A percentile compares a stretch with the other conserved stretches of the same genome.
These are phyloP conservation scores for Elysia chlorotica DNA, from an alignment of 1,140 invertebrate genomes.

Conservation along the genomic window DNA sequence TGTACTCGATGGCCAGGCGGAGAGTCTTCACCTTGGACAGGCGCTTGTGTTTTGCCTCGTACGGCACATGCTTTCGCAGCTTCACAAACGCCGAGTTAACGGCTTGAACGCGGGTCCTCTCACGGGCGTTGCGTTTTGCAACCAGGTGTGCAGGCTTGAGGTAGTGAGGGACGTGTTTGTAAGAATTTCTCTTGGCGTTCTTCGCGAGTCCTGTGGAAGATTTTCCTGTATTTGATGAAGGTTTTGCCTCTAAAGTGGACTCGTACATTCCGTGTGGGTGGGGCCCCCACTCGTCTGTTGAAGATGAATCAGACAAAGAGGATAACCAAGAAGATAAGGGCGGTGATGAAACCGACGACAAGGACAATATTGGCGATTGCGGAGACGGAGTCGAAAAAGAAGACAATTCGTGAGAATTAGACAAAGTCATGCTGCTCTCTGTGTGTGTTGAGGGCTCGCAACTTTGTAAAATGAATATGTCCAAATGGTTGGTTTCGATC, in stretches of 20 bases:
- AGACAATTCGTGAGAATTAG: too few species aligned
- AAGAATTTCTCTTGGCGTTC: not conserved
- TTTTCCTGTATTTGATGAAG: conserved; percentile 4
- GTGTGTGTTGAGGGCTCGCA: not conserved
- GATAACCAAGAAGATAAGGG: not conserved
- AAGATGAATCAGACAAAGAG: not conserved
- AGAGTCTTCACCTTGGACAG: conserved; percentile 86
- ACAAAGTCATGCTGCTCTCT: too few species aligned
- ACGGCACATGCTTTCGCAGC: conserved; percentile 52
- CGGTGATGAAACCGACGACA: not conserved
- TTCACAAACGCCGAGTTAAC: conserved; percentile 71
- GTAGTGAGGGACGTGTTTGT: conserved; percentile 47
- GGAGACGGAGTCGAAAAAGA: too few species aligned
- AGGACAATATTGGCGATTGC: not conserved
- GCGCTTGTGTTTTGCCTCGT: conserved; percentile 64
- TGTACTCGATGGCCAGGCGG: conserved; percentile 91
- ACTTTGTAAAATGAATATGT: too few species aligned
- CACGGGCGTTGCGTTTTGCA: conserved; percentile 86
- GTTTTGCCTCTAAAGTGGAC: too few species aligned
- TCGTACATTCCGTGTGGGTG: too few species aligned
- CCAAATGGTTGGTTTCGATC: too few species aligned
- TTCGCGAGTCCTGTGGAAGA: conserved; percentile 1
- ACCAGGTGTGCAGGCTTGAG: conserved; percentile 75
- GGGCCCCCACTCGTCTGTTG: too few species aligned
- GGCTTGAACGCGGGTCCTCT: conserved; percentile 91